A percentile compares a stretch with the other conserved stretches of the same genome.
Conservation (phyloP, 2,113 vertebrate genomes). For the Noturus placidus region DNA sequence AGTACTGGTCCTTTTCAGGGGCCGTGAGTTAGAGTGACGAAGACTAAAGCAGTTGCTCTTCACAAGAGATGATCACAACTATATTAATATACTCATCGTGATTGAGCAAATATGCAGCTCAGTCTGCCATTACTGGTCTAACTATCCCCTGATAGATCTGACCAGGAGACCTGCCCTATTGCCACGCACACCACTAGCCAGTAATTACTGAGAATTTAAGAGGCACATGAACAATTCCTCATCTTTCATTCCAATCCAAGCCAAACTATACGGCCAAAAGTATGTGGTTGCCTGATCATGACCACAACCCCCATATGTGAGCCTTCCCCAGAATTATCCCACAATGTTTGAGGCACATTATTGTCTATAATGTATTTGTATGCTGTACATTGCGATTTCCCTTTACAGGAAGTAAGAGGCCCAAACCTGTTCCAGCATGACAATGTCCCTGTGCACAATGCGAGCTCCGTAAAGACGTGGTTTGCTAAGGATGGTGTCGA, state of each 20-base stretch:
- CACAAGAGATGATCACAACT: slow-evolving; percentile 48
- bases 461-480: not conserved
- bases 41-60: slow-evolving; percentile 62
- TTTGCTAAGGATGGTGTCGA: not conserved
- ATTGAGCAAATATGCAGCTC: slow-evolving; percentile 43
- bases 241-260: not conserved
- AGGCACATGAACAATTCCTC: not conserved
- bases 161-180: not conserved
- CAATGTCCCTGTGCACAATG: not conserved
- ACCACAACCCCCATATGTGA: not conserved
- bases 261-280: not conserved
- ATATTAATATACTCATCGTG: slow-evolving; percentile 60
- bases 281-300: not conserved
- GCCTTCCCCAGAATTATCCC: not conserved
- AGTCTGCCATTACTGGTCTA: not conserved
- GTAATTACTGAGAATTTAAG: not conserved
- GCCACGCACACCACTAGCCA: not conserved
- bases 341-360: not conserved
- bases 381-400: not conserved
- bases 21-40: slow-evolving; percentile 53
- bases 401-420: not conserved
- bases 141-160: not conserved
- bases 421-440: not conserved
- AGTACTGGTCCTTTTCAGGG: slow-evolving; percentile 63
- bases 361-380: not conserved